Base-by-base conservation (phyloP, 2,113 vertebrate genomes). In the Phrynosoma platyrhinos region DNA sequence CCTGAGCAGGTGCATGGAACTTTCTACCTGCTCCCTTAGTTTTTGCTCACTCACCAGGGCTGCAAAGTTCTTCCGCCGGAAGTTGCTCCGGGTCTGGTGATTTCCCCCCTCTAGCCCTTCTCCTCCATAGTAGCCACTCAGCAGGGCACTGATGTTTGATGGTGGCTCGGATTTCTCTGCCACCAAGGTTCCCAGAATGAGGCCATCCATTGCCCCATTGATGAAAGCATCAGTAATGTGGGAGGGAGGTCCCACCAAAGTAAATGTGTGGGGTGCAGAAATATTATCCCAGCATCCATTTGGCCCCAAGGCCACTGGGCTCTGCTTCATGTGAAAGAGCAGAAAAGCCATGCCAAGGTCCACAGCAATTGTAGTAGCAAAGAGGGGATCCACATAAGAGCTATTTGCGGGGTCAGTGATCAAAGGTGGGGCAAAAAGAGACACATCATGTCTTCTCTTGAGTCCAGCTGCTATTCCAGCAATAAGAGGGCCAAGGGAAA, bases 181-280 rank as follows among this genome's bases (percentile, higher is more conserved):
- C n/a, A 98, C 42, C 9, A 81, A 93, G 40, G 84, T 52, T 7
- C 98, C 98, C 14, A 99, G 86, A 62, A 98, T 42, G n/a, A 92
- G 64, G 1, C 98, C 98, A 0, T 99, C 98, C 96, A 99, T 97
- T 4, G 96, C 98, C 2, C 98, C 98, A 0, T 97, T 98, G 92
- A 98, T 91, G 30, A 97, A 78, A 27, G 98, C 97, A 0, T 96
- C 92, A 0, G 98, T 97, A 32, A 97, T 0, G 0, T 1, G 40
- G 0, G 97, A 96, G 0, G 83, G 79, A 3, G 95, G 90, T 13
- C 94, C 93, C 8, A 93, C 81, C 0, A 98, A 94, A 2, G 95
- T 97, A 96, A 98, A 99, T 55, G 92, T 94, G 8, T 66, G 93
- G 20, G 98, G 98, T 0, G 87, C 21, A 0, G 88, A 92, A 1